Percentiles rank a stretch among this genome's conserved stretches.
phyloP scores from a whole-genome alignment of 64 coral and sea anemone genomes.

The Trachythela sp. region DNA sequence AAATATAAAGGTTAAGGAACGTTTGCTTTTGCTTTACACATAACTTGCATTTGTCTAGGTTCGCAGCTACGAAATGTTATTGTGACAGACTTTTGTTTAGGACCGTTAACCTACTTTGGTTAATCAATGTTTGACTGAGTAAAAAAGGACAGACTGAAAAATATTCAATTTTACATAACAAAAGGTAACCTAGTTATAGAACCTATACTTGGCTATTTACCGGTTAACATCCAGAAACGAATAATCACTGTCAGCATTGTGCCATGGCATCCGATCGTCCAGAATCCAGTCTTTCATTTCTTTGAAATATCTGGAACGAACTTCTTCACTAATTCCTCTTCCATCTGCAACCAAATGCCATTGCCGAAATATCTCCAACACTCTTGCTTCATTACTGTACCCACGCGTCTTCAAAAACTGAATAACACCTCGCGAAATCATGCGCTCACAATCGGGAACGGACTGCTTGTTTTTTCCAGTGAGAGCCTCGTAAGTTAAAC shows the following conservation, averaged over 20 bases:
- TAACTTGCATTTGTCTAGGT: too few species aligned
- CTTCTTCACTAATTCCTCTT: neutral
- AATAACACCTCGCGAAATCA: conserved; percentile 31
- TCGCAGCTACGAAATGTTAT: too few species aligned
- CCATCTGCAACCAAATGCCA: conserved; percentile 55
- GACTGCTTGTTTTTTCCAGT: conserved; percentile 47
- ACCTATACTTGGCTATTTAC: neutral
- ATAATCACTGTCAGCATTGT: neutral
- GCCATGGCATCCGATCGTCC: neutral
- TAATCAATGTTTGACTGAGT: too few species aligned
- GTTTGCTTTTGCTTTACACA: too few species aligned
- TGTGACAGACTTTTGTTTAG: too few species aligned
- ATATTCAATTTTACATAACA: too few species aligned
- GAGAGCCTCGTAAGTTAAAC: conserved; percentile 45
- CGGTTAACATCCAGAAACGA: neutral
- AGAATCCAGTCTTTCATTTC: neutral
- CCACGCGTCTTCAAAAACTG: conserved; percentile 12
- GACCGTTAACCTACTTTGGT: too few species aligned
- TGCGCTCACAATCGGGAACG: too few species aligned
- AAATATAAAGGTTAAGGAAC: too few species aligned
- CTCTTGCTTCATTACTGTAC: neutral
- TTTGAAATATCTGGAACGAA: neutral
- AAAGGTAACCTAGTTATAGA: too few species aligned
- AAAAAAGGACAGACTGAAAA: too few species aligned
- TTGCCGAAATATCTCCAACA: conserved; percentile 19